Percentiles rank a stretch among this genome's conserved stretches.
Conservation (phyloP, 2,113 vertebrate species). For the Haemorhous mexicanus region DNA sequence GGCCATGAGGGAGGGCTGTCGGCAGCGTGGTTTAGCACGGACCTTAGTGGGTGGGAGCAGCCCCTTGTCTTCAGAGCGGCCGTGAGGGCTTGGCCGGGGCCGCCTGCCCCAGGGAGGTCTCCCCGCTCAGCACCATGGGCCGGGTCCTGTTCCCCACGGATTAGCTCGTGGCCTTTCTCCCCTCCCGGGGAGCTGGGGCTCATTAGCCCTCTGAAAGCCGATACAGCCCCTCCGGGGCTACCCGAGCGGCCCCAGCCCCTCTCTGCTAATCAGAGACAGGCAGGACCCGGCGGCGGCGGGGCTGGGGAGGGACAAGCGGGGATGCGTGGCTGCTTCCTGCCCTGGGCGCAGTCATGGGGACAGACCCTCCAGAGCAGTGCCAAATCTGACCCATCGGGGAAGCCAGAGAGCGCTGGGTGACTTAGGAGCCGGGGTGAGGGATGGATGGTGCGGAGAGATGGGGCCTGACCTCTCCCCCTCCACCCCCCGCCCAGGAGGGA, state of each 20-base stretch:
- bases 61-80: not conserved
- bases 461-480: not conserved
- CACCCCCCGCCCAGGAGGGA: not conserved
- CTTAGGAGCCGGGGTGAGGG: not conserved
- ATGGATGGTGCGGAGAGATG: not conserved
- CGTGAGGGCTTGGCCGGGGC: not conserved
- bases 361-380: not conserved
- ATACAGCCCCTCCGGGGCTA: not conserved
- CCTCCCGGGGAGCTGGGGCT: not conserved
- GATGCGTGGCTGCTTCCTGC: not conserved
- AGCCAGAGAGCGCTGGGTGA: not conserved
- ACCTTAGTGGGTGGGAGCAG: not conserved
- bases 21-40: accelerated
- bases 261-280: conserved; percentile 47
- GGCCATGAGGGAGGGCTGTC: not conserved
- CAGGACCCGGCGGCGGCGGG: not conserved
- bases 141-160: not conserved
- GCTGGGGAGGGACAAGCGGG: not conserved
- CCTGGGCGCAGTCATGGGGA: not conserved
- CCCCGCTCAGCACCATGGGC: not conserved
- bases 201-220: conserved; percentile 39
- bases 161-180: not conserved
- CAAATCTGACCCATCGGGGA: not conserved
- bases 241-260: not conserved
- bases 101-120: not conserved